Percentiles rank a stretch among this genome's conserved stretches.
These are phyloP conservation scores for Silurus meridionalis DNA, from an alignment of 2,113 vertebrate species.

Conservation along the genomic window DNA sequence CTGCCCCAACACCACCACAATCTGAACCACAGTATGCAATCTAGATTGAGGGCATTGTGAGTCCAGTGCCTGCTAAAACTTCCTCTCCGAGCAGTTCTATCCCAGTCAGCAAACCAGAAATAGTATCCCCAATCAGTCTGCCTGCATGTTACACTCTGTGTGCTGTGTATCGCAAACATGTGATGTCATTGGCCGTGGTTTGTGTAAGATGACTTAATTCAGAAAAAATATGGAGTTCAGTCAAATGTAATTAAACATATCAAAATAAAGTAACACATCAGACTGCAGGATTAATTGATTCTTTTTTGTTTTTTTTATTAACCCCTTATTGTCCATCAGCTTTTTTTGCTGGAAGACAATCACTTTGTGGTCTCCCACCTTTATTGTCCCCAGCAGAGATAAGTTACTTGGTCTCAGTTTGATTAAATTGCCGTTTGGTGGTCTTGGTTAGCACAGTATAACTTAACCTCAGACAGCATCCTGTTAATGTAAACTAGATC, in stretches of 20 bases:
- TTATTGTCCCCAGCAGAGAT: constrained; percentile 21
- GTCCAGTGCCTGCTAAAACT: not conserved
- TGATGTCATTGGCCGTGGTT: constrained; percentile 46
- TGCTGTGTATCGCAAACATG: constrained; percentile 57
- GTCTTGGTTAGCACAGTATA: constrained; percentile 21
- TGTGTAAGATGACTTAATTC: constrained; percentile 27
- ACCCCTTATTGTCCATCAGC: not conserved
- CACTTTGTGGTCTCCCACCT: constrained; percentile 31
- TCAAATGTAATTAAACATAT: not conserved
- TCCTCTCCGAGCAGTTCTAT: constrained; percentile 23
- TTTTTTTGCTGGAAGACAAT: not conserved
- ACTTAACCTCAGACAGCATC: constrained; percentile 43
- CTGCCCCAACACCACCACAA: constrained; percentile 25
- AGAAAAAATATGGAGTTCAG: not conserved
- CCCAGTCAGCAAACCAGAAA: constrained; percentile 53
- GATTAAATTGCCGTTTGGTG: constrained; percentile 19
- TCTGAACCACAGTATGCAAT: constrained; percentile 26
- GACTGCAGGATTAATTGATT: not conserved
- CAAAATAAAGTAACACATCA: not conserved
- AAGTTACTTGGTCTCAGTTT: not conserved
- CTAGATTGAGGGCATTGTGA: constrained; percentile 23
- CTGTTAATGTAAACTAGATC: constrained; percentile 53
- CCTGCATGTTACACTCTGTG: constrained; percentile 41
- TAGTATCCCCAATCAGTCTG: constrained; percentile 49
- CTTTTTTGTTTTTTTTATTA: not conserved